Evolutionary conservation across 2,113 vertebrate genomes (phyloP).

Genomic region (Lates calcarifer): DNA sequence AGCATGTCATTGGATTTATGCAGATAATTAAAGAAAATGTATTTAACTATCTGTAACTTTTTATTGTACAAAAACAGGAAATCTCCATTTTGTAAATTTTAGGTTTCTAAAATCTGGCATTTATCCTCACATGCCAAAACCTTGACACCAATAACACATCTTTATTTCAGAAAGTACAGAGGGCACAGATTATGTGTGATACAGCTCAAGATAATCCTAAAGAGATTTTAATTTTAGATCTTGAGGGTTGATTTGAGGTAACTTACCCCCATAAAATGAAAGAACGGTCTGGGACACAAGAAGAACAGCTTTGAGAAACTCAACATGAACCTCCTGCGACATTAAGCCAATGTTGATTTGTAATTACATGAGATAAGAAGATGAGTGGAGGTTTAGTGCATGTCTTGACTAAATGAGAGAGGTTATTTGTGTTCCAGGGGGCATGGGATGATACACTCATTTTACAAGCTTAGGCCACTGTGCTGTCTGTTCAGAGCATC

Average conservation of each 20-base stretch:
- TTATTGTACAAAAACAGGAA: background rate
- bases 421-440: constrained; percentile 60
- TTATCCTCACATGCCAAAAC: constrained; percentile 22
- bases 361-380: constrained; percentile 72
- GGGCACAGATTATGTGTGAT: constrained; percentile 34
- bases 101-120: constrained; percentile 24
- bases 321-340: constrained; percentile 29
- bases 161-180: constrained; percentile 25
- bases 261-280: constrained; percentile 20
- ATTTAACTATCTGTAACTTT: constrained; percentile 15
- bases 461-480: constrained; percentile 48
- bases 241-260: constrained; percentile 29
- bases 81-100: constrained; percentile 12
- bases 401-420: constrained; percentile 67
- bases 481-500: constrained; percentile 24
- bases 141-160: background rate
- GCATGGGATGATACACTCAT: constrained; percentile 57
- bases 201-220: constrained; percentile 45
- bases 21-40: constrained; percentile 9
- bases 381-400: constrained; percentile 64
- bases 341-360: constrained; percentile 63
- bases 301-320: constrained; percentile 44
- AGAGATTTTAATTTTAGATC: constrained; percentile 39
- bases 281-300: constrained; percentile 20
- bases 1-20: constrained; percentile 12